phyloP scores from a whole-genome alignment of 1,140 invertebrate species.

The Chlorops oryzae region DNA sequence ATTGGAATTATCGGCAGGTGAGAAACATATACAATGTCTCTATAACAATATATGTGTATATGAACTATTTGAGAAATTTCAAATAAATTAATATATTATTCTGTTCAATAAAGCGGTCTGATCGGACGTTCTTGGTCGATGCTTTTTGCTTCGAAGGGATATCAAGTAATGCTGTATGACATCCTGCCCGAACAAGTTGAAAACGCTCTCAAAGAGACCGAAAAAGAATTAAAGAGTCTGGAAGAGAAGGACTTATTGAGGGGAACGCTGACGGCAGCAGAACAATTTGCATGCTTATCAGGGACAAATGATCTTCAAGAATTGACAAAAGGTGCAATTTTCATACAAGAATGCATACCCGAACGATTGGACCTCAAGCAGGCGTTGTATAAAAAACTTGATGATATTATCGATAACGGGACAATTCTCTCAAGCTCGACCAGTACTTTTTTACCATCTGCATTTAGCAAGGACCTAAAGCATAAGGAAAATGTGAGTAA shows the following conservation, averaged over 20 bases:
- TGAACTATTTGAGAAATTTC: constrained; percentile 9
- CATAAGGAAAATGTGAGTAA: constrained; percentile 63
- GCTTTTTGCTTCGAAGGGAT: constrained; percentile 89
- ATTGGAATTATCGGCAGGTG: constrained; percentile 64
- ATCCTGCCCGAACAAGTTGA: constrained; percentile 67
- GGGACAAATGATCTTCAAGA: constrained; percentile 61
- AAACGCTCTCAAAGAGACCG: constrained; percentile 67
- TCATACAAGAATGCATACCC: constrained; percentile 88
- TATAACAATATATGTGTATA: constrained; percentile 1
- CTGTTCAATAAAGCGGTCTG: constrained; percentile 64
- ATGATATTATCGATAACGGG: constrained; percentile 63
- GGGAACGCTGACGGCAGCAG: constrained; percentile 62
- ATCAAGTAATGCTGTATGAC: constrained; percentile 80
- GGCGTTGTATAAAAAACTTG: constrained; percentile 71
- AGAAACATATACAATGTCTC: constrained; percentile 22
- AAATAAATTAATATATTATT: background rate
- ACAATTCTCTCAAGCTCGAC: constrained; percentile 86
- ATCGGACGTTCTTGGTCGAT: constrained; percentile 94
- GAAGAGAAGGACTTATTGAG: constrained; percentile 66
- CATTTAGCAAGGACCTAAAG: constrained; percentile 72
- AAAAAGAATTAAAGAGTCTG: constrained; percentile 64
- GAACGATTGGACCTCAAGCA: constrained; percentile 81
- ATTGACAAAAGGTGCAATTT: constrained; percentile 63
- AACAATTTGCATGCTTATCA: constrained; percentile 73
- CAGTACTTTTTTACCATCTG: constrained; percentile 80